Evolutionary conservation across 2,888 invertebrate genomes (phyloP).

Genomic region (Andrena haemorrhoa): DNA sequence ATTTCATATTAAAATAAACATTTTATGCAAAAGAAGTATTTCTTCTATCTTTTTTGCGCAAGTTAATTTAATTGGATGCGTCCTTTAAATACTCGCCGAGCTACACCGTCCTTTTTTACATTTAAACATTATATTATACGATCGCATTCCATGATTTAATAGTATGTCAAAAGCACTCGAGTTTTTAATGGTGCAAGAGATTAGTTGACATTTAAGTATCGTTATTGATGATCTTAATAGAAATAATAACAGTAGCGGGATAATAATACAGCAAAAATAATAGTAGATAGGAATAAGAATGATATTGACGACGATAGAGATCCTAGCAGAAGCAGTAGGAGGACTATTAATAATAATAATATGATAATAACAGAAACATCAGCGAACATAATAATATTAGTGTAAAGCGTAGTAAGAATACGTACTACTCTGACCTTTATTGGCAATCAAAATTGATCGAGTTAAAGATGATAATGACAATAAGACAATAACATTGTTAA

Average conservation of each 20-base stretch:
- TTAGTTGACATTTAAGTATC: background rate
- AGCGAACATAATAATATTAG: background rate
- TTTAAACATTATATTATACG: background rate
- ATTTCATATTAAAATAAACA: conserved; percentile 38
- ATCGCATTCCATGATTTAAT: conserved; percentile 4
- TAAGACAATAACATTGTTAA: background rate
- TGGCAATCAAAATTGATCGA: background rate
- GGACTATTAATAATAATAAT: too few species aligned
- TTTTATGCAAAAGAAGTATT: conserved; percentile 15
- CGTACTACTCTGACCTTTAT: background rate
- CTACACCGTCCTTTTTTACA: background rate
- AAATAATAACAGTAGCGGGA: background rate
- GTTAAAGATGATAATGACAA: background rate
- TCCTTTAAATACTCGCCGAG: background rate
- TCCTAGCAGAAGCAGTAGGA: too few species aligned
- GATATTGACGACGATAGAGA: background rate
- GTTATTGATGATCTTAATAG: background rate
- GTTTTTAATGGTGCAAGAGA: background rate
- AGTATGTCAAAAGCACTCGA: conserved; percentile 2
- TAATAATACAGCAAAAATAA: background rate
- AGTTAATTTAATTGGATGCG: background rate
- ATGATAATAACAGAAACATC: too few species aligned
- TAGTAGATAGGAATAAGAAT: background rate
- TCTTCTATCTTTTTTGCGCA: background rate
- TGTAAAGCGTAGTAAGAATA: background rate